These are phyloP conservation scores for Galago senegalensis DNA, from an alignment of 2,797 vertebrate genomes.

Conservation along the genomic window DNA sequence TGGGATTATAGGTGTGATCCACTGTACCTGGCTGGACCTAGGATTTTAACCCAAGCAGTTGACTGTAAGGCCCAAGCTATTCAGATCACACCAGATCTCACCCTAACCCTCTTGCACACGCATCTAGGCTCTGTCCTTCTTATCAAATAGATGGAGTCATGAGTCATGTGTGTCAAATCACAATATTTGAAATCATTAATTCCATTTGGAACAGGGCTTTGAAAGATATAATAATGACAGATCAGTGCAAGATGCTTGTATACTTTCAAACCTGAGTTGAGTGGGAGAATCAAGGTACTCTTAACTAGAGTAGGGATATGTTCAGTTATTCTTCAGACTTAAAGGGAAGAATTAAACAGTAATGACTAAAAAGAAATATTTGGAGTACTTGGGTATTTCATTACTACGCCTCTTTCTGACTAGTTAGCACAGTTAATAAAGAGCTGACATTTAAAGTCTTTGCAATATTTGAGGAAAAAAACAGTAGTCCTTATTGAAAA, in stretches of 20 bases:
- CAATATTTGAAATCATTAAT: conserved; percentile 3
- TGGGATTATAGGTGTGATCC: no score
- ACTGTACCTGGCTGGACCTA: background rate
- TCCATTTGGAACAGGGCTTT: conserved; percentile 7
- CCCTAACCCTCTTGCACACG: background rate
- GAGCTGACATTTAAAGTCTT: conserved; percentile 53
- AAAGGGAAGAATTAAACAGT: background rate
- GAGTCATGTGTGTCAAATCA: background rate
- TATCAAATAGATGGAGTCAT: background rate
- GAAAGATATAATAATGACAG: background rate
- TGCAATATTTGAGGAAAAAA: conserved; percentile 42
- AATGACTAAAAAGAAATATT: background rate
- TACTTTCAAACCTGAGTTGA: background rate
- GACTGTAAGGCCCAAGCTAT: background rate
- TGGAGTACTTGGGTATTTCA: background rate
- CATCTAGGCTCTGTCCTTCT: background rate
- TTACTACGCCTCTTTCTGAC: background rate
- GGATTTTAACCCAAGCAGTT: background rate
- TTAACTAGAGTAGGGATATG: background rate
- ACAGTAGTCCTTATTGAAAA: conserved; percentile 47
- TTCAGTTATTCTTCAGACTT: background rate
- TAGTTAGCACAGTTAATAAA: conserved; percentile 54
- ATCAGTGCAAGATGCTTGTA: background rate
- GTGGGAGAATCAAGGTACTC: background rate
- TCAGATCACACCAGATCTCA: background rate